These are phyloP conservation scores for Eurytoma adleriae DNA, from an alignment of 2,888 invertebrate species.

Conservation along the genomic window DNA sequence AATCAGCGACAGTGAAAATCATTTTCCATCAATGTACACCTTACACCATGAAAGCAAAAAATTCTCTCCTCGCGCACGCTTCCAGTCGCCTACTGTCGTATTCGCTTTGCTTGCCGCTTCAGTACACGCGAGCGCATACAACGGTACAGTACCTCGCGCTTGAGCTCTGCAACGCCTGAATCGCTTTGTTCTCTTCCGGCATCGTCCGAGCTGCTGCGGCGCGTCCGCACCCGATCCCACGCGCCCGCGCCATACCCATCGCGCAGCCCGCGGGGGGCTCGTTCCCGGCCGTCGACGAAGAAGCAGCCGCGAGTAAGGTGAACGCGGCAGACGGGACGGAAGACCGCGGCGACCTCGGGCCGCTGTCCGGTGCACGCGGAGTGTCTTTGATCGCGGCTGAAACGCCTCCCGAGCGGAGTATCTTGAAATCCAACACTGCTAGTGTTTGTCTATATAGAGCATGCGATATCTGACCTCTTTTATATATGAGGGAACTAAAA, in stretches of 20 bases:
- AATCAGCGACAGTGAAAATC: constrained; percentile 44
- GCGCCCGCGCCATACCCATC: too few relatives aligned
- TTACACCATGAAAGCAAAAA: background rate
- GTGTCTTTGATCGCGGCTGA: constrained; percentile 37
- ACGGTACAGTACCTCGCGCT: constrained; percentile 1
- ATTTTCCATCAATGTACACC: constrained; percentile 36
- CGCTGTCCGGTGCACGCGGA: background rate
- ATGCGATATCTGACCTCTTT: constrained; percentile 66
- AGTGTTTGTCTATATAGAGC: constrained; percentile 69
- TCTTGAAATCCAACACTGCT: constrained; percentile 61
- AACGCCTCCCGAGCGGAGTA: constrained; percentile 48
- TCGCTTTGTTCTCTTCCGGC: background rate
- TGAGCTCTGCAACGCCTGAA: background rate
- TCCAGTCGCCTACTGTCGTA: constrained; percentile 29
- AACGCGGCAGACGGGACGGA: background rate
- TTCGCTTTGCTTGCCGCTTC: constrained; percentile 54
- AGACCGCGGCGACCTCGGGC: background rate
- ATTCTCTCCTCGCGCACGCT: constrained; percentile 8
- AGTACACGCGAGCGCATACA: background rate
- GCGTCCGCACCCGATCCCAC: too few relatives aligned
- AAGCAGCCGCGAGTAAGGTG: too few relatives aligned
- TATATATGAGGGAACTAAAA: too few relatives aligned
- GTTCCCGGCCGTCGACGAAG: too few relatives aligned
- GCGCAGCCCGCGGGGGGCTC: too few relatives aligned
- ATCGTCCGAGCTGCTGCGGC: too few relatives aligned